These are phyloP conservation scores for Dinocampus coccinellae DNA, from an alignment of 2,888 invertebrate species.

Conservation along the genomic window DNA sequence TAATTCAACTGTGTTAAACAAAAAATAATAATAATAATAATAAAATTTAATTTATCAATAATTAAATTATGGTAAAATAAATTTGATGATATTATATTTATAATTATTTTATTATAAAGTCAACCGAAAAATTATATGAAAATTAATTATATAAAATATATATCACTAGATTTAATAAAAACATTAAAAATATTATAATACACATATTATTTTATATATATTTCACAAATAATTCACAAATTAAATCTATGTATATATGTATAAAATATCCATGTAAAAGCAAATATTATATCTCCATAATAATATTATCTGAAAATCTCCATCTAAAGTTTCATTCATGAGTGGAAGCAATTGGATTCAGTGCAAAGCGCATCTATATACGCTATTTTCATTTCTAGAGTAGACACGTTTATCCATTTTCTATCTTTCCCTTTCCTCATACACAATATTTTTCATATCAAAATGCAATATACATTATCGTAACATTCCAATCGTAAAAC, in stretches of 20 bases:
- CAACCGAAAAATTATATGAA: background rate
- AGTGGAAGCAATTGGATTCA: background rate
- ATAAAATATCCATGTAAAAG: too few relatives aligned
- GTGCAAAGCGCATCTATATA: background rate
- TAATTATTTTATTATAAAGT: background rate
- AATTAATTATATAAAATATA: too few relatives aligned
- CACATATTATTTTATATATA: too few relatives aligned
- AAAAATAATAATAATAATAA: too few relatives aligned
- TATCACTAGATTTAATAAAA: too few relatives aligned
- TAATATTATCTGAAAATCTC: background rate
- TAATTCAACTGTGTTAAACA: slow-evolving; percentile 1
- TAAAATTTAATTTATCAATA: too few relatives aligned
- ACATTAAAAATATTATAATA: too few relatives aligned
- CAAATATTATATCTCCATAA: too few relatives aligned
- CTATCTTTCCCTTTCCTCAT: background rate
- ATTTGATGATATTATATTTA: background rate
- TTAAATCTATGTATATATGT: too few relatives aligned
- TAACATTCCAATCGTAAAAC: slow-evolving; percentile 19
- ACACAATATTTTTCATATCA: slow-evolving; percentile 4
- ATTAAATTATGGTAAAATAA: background rate
- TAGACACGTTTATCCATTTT: background rate
- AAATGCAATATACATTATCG: slow-evolving; percentile 22
- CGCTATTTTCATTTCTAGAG: background rate
- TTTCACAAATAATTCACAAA: too few relatives aligned
- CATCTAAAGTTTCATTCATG: background rate